Evolutionary conservation across 37 sponge, comb jelly and placozoan species (phyloP).

Genomic region (Geodia barretti): DNA sequence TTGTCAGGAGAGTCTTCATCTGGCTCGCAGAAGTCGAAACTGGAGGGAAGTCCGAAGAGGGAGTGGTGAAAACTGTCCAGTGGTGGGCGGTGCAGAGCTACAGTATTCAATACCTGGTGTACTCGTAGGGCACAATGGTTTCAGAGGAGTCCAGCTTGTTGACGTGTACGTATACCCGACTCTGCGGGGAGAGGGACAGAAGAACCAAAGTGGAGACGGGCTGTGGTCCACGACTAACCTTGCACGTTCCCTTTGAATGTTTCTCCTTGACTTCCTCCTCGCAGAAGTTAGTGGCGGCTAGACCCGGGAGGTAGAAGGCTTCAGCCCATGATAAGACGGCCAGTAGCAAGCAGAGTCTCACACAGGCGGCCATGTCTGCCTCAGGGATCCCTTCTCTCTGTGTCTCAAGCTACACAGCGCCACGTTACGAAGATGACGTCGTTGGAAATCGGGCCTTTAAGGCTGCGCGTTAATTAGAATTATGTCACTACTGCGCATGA

Average conservation of each 20-base stretch:
- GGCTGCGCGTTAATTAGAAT: no score
- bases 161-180: constrained; percentile 80
- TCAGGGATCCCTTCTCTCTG: no score
- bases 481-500: no score
- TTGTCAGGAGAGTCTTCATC: constrained; percentile 43
- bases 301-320: constrained; percentile 89
- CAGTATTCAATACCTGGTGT: constrained; percentile 66
- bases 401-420: no score
- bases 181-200: constrained; percentile 39
- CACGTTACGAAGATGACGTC: no score
- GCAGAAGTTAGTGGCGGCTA: constrained; percentile 86
- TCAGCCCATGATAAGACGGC: neutral
- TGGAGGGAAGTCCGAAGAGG: constrained; percentile 4
- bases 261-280: constrained; percentile 20
- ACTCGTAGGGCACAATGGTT: constrained; percentile 93
- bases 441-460: no score
- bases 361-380: neutral
- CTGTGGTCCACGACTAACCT: constrained; percentile 28
- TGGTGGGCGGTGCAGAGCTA: neutral
- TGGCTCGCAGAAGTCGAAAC: constrained; percentile 93
- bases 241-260: constrained; percentile 6
- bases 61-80: neutral
- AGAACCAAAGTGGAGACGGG: no score
- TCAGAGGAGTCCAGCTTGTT: constrained; percentile 91
- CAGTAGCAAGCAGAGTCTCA: neutral